Conservation (phyloP, 2,113 vertebrate genomes). For the Sus scrofa region T2T-Sscrofa CM000813.6:39708001-39708500, state of each 20-base stretch:
- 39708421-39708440: not conserved
- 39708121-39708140: not conserved
- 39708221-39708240: too few species aligned
- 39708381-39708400: too few species aligned
- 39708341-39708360: too few species aligned
- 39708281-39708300: not conserved
- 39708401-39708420: not conserved
- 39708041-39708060: not conserved
- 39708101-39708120: not conserved
- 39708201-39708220: too few species aligned
- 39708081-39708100: not conserved
- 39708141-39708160: too few species aligned
- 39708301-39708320: too few species aligned
- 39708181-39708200: too few species aligned
- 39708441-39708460: not conserved
- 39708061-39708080: not conserved
- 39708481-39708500: not conserved
- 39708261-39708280: not conserved
- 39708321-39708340: too few species aligned
- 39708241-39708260: too few species aligned
- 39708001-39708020: not conserved
- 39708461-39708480: not conserved
- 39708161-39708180: too few species aligned
- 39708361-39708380: too few species aligned
- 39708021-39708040: not conserved